A percentile compares a stretch with the other conserved stretches of the same genome.
phyloP scores from a whole-genome alignment of 2,888 invertebrate species.

The Pachymerium ferrugineum region DNA sequence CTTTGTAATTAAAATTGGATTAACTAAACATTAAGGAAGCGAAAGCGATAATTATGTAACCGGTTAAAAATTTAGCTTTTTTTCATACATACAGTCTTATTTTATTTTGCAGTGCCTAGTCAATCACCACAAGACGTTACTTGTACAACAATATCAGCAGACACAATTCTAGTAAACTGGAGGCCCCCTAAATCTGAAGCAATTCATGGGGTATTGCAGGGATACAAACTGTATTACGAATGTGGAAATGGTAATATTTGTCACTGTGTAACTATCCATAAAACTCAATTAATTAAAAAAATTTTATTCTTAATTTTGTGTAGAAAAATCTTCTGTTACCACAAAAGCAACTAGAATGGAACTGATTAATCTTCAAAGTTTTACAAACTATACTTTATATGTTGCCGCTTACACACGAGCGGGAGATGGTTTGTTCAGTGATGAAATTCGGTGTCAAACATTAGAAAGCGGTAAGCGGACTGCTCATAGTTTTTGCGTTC shows the following conservation, averaged over 20 bases:
- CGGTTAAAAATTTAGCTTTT: too few relatives aligned
- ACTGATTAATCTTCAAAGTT: not conserved
- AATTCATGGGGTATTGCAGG: slow-evolving; percentile 53
- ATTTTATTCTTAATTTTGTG: not conserved
- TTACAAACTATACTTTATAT: not conserved
- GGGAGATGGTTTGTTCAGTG: not conserved
- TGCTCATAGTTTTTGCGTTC: not conserved
- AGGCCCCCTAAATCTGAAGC: slow-evolving; percentile 47
- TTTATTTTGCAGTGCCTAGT: slow-evolving; percentile 47
- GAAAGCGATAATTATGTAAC: too few relatives aligned
- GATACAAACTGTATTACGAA: slow-evolving; percentile 68
- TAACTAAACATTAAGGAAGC: too few relatives aligned
- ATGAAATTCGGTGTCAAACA: not conserved
- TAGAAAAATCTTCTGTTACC: not conserved
- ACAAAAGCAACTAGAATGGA: not conserved
- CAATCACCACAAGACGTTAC: slow-evolving; percentile 48
- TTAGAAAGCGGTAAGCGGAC: not conserved
- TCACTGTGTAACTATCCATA: too few relatives aligned
- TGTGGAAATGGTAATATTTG: slow-evolving; percentile 41
- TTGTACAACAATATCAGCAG: slow-evolving; percentile 47
- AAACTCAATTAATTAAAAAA: too few relatives aligned
- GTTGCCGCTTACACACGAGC: not conserved
- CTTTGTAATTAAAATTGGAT: too few relatives aligned
- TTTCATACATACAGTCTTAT: not conserved
- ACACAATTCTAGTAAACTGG: slow-evolving; percentile 49